Evolutionary conservation across 2,888 invertebrate genomes (phyloP), one percentile per base, ranked within the genome.

Genomic region (Julus scandinavius): DNA sequence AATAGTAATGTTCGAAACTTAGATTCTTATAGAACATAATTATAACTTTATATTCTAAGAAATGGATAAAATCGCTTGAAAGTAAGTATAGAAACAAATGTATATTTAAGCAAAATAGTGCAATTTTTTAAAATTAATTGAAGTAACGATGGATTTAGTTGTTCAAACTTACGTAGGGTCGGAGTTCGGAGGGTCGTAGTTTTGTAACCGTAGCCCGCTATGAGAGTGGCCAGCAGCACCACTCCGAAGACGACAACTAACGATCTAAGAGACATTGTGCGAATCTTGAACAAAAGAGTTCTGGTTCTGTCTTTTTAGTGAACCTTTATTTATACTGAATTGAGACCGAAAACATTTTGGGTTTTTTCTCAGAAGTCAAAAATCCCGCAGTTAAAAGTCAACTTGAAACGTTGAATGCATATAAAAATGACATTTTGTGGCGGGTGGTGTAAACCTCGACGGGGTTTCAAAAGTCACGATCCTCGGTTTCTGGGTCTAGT

Each of bases 351-450:
- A 72, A 3, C 29, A 0, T 20, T 72, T 29, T 7, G 72, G 29
- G 29, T 20, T 72, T 72, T 63, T 72, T 72, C 29, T 7, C 4
- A 9, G 72, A 72, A 72, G 72, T 29, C 17, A 72, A 29, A 72
- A 72, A 20, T 72, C 11, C 29, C 29, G 6, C 7, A 5, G 72
- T 29, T 49, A 49, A n/a, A 72, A 29, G 72, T 72, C 72, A 72
- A 72, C 72, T 72, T 72, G 72, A 72, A 72, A 72, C 72, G 72
- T 72, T 72, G 72, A 9, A 5, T 72, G 72, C 20, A 72, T 72
- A 9, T 29, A 1, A 11, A 72, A 29, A 9, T 72, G 72, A 5
- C 72, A 29, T 49, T 29, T 72, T 9, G 72, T 20, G 9, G 49
- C 9, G 13, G 49, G 49, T 6, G 49, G 6, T 6, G 49, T 6